Conservation (phyloP, 2,888 invertebrate species). For the Rhogogaster chlorosoma region DNA sequence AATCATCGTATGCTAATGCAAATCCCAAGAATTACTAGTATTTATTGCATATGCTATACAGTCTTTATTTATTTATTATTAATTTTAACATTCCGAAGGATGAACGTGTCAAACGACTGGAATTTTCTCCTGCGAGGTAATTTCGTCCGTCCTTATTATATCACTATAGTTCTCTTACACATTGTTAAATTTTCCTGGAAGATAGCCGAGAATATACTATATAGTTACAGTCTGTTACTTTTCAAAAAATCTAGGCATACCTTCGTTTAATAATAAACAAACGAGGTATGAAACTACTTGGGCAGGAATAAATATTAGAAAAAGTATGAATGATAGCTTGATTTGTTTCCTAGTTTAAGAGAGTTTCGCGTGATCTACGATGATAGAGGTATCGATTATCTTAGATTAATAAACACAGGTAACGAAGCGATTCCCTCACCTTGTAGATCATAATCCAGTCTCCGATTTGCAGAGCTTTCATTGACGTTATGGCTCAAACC, state of each 20-base stretch:
- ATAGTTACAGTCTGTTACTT: slow-evolving; percentile 7
- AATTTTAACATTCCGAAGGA: not conserved
- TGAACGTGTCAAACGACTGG: not conserved
- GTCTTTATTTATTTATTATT: not conserved
- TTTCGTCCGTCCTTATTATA: not conserved
- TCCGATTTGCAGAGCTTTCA: not conserved
- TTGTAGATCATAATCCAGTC: not conserved
- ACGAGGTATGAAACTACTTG: slow-evolving; percentile 9
- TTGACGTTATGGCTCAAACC: not conserved
- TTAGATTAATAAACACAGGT: not conserved
- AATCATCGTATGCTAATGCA: not conserved
- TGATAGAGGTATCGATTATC: slow-evolving; percentile 1
- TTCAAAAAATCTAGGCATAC: slow-evolving; percentile 5
- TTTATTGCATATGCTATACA: not conserved
- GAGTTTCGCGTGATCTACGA: not conserved
- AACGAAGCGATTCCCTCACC: not conserved
- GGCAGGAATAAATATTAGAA: slow-evolving; percentile 15
- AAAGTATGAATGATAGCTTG: slow-evolving; percentile 24
- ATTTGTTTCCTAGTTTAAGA: not conserved
- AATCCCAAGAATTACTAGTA: not conserved
- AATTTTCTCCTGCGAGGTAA: not conserved
- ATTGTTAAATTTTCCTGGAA: slow-evolving; percentile 1
- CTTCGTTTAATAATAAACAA: slow-evolving; percentile 41
- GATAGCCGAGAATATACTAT: not conserved
- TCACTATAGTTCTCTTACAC: not conserved